Evolutionary conservation across 2,113 vertebrate species (phyloP).

Genomic region (Etheostoma spectabile): DNA sequence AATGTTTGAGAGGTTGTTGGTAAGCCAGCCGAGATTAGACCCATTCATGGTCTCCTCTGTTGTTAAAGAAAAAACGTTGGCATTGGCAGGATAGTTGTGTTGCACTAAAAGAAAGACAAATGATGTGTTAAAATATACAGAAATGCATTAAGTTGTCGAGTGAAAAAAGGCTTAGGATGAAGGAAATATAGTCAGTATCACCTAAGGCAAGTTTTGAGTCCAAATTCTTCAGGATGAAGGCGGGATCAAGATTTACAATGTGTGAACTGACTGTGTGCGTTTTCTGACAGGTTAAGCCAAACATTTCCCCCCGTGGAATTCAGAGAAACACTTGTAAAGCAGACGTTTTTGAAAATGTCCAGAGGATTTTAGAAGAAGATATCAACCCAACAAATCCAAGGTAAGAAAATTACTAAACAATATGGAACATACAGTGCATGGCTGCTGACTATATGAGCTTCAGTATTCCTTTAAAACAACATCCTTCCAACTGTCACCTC

Average conservation of each 20-base stretch:
- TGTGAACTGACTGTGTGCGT: conserved; percentile 45
- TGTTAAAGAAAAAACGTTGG: conserved; percentile 40
- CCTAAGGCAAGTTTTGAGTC: conserved; percentile 59
- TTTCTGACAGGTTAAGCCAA: conserved; percentile 46
- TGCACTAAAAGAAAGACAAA: conserved; percentile 56
- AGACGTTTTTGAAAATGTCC: not conserved
- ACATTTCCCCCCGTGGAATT: conserved; percentile 34
- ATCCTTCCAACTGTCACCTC: conserved; percentile 38
- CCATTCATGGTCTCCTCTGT: conserved; percentile 29
- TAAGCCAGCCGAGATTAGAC: conserved; percentile 48
- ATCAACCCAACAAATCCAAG: conserved; percentile 4
- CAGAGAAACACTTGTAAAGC: conserved; percentile 30
- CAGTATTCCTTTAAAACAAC: conserved; percentile 8
- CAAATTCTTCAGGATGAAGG: conserved; percentile 51
- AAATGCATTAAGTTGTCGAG: conserved; percentile 53
- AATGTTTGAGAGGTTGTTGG: conserved; percentile 49
- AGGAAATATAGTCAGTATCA: conserved; percentile 47
- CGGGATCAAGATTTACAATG: conserved; percentile 71
- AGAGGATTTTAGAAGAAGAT: conserved; percentile 3
- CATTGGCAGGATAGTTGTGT: not conserved
- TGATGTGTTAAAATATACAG: conserved; percentile 46
- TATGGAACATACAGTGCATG: not conserved
- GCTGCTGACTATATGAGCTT: conserved; percentile 33
- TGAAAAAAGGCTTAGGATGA: conserved; percentile 23
- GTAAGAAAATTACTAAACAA: not conserved